Evolutionary conservation across 2,113 vertebrate genomes (phyloP).

Genomic region (Etheostoma spectabile): DNA sequence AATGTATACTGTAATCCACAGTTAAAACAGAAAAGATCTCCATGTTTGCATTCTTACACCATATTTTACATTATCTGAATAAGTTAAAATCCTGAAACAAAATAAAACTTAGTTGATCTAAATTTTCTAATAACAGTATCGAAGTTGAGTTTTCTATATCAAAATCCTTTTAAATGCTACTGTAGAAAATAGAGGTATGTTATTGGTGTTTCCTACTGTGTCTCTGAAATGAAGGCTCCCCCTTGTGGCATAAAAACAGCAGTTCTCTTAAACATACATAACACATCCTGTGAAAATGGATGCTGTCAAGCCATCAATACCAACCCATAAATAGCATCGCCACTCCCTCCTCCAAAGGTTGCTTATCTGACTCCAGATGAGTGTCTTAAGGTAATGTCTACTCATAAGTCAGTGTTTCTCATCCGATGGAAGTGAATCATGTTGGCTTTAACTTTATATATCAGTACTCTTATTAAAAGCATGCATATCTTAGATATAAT

Average conservation of each 20-base stretch:
- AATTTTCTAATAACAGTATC: slow-evolving; percentile 76
- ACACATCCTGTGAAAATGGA: slow-evolving; percentile 69
- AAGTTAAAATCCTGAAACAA: slow-evolving; percentile 81
- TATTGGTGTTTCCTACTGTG: slow-evolving; percentile 78
- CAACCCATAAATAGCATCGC: slow-evolving; percentile 48
- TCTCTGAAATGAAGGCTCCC: slow-evolving; percentile 80
- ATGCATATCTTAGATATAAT: slow-evolving; percentile 85
- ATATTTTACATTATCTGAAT: slow-evolving; percentile 77
- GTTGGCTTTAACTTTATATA: slow-evolving; percentile 70
- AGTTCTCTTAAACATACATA: slow-evolving; percentile 79
- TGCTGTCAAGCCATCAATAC: slow-evolving; percentile 69
- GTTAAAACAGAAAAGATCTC: slow-evolving; percentile 68
- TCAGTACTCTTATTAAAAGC: slow-evolving; percentile 80
- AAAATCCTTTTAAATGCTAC: slow-evolving; percentile 83
- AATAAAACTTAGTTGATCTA: slow-evolving; percentile 76
- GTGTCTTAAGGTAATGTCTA: slow-evolving; percentile 48
- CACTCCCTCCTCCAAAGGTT: slow-evolving; percentile 39
- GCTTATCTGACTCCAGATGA: slow-evolving; percentile 26
- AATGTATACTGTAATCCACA: slow-evolving; percentile 71
- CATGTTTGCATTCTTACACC: slow-evolving; percentile 75
- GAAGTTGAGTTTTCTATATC: slow-evolving; percentile 80
- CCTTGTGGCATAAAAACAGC: slow-evolving; percentile 82
- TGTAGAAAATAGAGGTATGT: slow-evolving; percentile 88
- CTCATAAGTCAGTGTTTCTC: slow-evolving; percentile 28
- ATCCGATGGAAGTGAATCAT: slow-evolving; percentile 35